phyloP scores from a whole-genome alignment of 2,888 invertebrate species.

The Netelia melanura region DNA sequence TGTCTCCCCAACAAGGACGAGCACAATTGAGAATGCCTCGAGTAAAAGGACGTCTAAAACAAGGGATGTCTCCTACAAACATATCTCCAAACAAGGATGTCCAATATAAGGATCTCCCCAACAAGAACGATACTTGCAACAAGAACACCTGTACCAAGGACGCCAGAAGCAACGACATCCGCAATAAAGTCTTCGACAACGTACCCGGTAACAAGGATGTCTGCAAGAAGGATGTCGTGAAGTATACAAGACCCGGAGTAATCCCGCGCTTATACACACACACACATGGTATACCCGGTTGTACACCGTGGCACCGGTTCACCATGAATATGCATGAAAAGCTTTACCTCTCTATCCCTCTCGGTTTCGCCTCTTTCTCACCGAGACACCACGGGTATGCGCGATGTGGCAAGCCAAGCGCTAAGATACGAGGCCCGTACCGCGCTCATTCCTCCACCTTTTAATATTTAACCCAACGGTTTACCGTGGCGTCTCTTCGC shows the following conservation, averaged over 20 bases:
- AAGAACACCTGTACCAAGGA: too few species aligned
- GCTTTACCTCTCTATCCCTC: constrained; percentile 6
- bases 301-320: neutral
- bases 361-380: constrained; percentile 26
- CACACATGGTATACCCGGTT: neutral
- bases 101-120: too few species aligned
- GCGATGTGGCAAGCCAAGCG: constrained; percentile 70
- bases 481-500: constrained; percentile 74
- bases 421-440: constrained; percentile 78
- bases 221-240: too few species aligned
- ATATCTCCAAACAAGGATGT: too few species aligned
- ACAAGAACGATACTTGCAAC: too few species aligned
- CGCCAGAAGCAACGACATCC: too few species aligned
- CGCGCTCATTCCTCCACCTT: constrained; percentile 81
- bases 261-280: neutral
- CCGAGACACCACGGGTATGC: constrained; percentile 22
- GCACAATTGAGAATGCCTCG: too few species aligned
- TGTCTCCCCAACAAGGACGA: too few species aligned
- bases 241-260: neutral
- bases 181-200: too few species aligned
- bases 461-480: constrained; percentile 82
- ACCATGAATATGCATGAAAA: constrained; percentile 78
- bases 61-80: too few species aligned
- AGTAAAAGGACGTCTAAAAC: too few species aligned
- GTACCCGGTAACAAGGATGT: too few species aligned